phyloP scores from a whole-genome alignment of 2,797 vertebrate species.

The Tolypeutes matacus region DNA sequence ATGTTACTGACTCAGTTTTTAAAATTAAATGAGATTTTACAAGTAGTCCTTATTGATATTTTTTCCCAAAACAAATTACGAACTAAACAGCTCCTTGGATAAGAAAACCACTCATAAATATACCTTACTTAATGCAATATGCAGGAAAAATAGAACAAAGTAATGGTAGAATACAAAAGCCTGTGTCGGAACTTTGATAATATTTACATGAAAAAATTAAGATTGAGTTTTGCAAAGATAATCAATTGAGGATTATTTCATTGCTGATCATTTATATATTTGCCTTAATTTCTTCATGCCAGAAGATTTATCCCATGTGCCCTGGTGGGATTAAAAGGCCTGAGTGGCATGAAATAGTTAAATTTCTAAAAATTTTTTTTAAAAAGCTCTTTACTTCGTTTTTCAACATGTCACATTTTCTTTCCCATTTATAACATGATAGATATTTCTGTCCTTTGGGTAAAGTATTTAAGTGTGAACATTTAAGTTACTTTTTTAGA shows the following conservation, averaged over 20 bases:
- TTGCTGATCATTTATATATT: not conserved
- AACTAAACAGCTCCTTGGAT: not conserved
- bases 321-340: not conserved
- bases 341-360: constrained; percentile 34
- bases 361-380: not conserved
- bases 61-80: not conserved
- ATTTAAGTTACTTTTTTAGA: constrained; percentile 73
- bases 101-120: not conserved
- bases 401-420: constrained; percentile 63
- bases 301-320: not conserved
- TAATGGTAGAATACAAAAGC: not conserved
- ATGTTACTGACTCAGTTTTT: not conserved
- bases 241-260: not conserved
- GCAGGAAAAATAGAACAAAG: not conserved
- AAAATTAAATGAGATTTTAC: not conserved
- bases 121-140: not conserved
- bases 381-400: not conserved
- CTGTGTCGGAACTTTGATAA: not conserved
- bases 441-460: constrained; percentile 66
- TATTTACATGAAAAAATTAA: not conserved
- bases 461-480: constrained; percentile 65
- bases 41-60: not conserved
- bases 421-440: constrained; percentile 55
- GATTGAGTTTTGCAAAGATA: not conserved
- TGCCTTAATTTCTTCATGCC: not conserved